Evolutionary conservation across 1,140 invertebrate genomes (phyloP), one percentile per base, ranked within the genome.

Genomic region (Danaus melanippus): DNA sequence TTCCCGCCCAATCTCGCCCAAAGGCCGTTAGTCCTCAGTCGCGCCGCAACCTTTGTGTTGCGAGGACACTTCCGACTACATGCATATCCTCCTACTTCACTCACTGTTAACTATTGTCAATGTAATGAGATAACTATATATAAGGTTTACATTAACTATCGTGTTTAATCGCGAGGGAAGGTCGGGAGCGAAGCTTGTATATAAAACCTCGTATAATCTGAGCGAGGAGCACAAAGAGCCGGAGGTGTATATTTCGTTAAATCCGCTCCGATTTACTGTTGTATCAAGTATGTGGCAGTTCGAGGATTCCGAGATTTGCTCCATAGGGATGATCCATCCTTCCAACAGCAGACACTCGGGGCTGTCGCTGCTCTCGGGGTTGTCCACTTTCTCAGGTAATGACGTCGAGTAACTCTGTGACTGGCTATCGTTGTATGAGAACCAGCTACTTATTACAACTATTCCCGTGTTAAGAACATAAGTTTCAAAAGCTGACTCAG

Each of bases 291-390:
- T 88, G 86, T 90, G 89, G 88, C 84, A 87, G 67, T 86, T 87
- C 53, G 88, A 89, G 69, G 90, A 89, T 68, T 89, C 90, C 53
- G 91, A 92, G 86, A 92, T 92, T 82, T 92, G 89, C 70, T 92
- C 92, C 65, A 92, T 93, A 69, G 92, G 92, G 71, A 92, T 93
- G 92, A 88, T 93, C 66, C 80, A 84, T 64, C 88, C 89, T 12
- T 92, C 91, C 60, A 88, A 90, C 69, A 92, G 91, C 86, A 88
- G 90, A 57, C 90, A 91, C 66, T 92, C 91, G 58, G 91, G 91
- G 87, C 62, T 86, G 10, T 86, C 81, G 4, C 68, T 79, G 57
- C 64, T 86, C 47, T 84, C 78, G 10, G 76, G 76, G 46, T 71
- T 84, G 46, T 82, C 79, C 11, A 78, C 79, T 50, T 84, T 85